phyloP scores from a whole-genome alignment of 2,888 invertebrate species.

The Ornithoptera alexandrae region DNA sequence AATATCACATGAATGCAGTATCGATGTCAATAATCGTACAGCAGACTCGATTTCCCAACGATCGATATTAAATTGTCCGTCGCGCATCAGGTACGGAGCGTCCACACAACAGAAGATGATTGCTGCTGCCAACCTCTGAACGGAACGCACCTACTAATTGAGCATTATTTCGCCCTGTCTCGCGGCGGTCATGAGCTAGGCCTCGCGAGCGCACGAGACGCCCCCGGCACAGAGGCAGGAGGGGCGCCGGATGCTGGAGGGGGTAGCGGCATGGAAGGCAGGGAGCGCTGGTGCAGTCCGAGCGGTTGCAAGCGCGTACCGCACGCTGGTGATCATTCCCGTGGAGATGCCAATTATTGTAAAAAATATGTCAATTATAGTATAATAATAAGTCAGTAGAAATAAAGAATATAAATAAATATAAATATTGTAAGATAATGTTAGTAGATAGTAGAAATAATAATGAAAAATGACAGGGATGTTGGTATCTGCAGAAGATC shows the following conservation, averaged over 20 bases:
- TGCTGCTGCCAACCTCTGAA: slow-evolving; percentile 31
- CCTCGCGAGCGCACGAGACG: slow-evolving; percentile 40
- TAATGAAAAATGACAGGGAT: no score
- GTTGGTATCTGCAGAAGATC: no score
- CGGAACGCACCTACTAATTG: slow-evolving; percentile 47
- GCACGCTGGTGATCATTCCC: slow-evolving; percentile 4
- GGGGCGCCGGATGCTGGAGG: background rate
- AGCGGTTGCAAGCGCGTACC: slow-evolving; percentile 22
- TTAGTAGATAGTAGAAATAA: no score
- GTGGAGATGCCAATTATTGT: slow-evolving; percentile 6
- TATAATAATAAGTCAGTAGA: no score
- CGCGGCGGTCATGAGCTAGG: slow-evolving; percentile 57
- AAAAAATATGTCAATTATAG: no score
- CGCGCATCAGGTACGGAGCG: background rate
- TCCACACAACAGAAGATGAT: slow-evolving; percentile 8
- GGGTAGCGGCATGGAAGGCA: background rate
- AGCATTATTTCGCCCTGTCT: slow-evolving; percentile 48
- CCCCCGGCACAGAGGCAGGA: slow-evolving; percentile 34
- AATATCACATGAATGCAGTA: no score
- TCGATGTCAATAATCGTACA: no score
- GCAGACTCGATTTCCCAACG: no score
- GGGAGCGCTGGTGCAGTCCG: background rate
- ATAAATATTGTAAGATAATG: no score
- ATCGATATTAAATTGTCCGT: background rate
- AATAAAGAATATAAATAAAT: no score